A percentile compares a stretch with the other conserved stretches of the same genome.
phyloP scores from a whole-genome alignment of 2,888 invertebrate species.

The Rhagonycha fulva region DNA sequence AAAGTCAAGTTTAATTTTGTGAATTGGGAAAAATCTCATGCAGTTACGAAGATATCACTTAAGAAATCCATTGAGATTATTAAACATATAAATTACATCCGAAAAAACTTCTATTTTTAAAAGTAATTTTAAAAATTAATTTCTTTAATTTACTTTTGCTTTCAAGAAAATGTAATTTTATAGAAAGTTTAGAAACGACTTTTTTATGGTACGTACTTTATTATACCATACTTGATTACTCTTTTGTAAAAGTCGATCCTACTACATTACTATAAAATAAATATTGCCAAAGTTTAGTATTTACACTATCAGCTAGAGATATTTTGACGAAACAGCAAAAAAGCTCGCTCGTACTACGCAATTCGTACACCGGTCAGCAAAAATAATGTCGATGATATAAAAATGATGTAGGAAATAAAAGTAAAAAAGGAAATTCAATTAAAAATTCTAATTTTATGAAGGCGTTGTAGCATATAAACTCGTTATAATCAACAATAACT shows the following conservation, averaged over 20 bases:
- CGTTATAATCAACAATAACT: no score
- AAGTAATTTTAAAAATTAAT: not conserved
- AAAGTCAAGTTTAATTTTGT: not conserved
- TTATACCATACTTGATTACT: not conserved
- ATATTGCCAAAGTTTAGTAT: not conserved
- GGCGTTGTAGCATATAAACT: not conserved
- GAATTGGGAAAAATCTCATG: not conserved
- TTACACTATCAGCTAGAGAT: not conserved
- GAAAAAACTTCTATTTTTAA: not conserved
- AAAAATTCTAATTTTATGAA: not conserved
- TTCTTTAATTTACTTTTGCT: not conserved
- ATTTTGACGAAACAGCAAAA: not conserved
- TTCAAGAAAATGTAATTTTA: not conserved
- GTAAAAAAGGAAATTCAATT: not conserved
- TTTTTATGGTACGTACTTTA: not conserved
- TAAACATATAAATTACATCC: not conserved
- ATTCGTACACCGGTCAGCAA: not conserved
- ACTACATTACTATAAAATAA: not conserved
- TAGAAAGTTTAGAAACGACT: not conserved
- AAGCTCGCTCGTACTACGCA: not conserved
- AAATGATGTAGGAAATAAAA: not conserved
- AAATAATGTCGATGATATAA: not conserved
- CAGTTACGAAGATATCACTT: not conserved
- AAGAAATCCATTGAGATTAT: not conserved
- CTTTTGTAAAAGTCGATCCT: not conserved